Conservation (phyloP, 1,140 invertebrate genomes). For the Vanessa tameamea region DNA sequence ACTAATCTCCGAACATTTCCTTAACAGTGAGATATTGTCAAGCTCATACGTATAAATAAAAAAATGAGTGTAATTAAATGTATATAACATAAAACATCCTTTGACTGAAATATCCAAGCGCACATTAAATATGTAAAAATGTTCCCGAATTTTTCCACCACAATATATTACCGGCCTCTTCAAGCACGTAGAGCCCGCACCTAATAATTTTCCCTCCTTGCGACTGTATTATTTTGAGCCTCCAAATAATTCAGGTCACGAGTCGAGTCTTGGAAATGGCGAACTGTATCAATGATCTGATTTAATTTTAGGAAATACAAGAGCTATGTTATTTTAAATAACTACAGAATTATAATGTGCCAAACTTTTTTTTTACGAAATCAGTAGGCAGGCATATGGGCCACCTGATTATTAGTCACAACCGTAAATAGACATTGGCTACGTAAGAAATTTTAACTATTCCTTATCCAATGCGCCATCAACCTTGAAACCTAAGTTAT, state of each 20-base stretch:
- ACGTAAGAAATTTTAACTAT: too few relatives aligned
- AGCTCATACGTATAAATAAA: too few relatives aligned
- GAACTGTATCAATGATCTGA: slow-evolving; percentile 2
- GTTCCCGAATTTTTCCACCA: background rate
- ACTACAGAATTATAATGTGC: too few relatives aligned
- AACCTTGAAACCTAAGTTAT: too few relatives aligned
- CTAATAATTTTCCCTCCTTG: slow-evolving; percentile 7
- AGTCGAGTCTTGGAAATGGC: background rate
- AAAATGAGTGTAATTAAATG: too few relatives aligned
- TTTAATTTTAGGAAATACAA: background rate
- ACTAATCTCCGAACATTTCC: too few relatives aligned
- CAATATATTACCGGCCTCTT: slow-evolving; percentile 1
- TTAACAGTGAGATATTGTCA: too few relatives aligned
- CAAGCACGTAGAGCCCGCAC: slow-evolving; percentile 4
- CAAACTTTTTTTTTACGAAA: too few relatives aligned
- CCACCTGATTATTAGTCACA: too few relatives aligned
- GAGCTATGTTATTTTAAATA: background rate
- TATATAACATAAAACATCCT: background rate
- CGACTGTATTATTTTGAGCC: slow-evolving; percentile 1
- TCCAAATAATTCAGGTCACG: slow-evolving; percentile 8
- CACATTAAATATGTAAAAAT: slow-evolving; percentile 10
- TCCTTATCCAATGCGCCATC: too few relatives aligned
- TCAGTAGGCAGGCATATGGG: too few relatives aligned
- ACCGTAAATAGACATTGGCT: too few relatives aligned
- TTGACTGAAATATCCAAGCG: background rate